phyloP scores from a whole-genome alignment of 2,113 vertebrate species.

The Oncorhynchus mykiss region DNA sequence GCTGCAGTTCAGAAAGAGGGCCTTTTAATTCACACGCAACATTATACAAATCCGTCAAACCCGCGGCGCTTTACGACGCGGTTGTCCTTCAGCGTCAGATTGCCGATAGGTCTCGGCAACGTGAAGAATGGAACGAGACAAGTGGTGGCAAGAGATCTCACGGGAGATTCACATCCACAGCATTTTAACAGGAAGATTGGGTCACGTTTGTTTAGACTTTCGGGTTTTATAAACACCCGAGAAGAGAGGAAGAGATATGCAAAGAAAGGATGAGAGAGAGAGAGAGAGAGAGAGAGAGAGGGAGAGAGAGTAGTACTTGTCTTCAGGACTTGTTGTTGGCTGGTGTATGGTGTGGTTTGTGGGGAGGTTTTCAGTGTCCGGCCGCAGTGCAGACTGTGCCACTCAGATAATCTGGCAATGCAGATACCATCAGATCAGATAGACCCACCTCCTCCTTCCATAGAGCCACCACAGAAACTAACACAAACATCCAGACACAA shows the following conservation, averaged over 20 bases:
- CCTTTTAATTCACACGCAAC: slow-evolving; percentile 24
- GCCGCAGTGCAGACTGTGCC: too few relatives aligned
- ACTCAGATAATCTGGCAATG: too few relatives aligned
- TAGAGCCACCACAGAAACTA: too few relatives aligned
- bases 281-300: background rate
- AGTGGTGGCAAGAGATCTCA: slow-evolving; percentile 2
- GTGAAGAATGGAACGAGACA: background rate
- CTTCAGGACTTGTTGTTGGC: background rate
- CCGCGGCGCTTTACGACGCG: slow-evolving; percentile 23
- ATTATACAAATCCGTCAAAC: slow-evolving; percentile 9
- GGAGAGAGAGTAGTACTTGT: background rate
- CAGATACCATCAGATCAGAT: too few relatives aligned
- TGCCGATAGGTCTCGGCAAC: slow-evolving; percentile 9
- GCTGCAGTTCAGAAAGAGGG: slow-evolving; percentile 23
- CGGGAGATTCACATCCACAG: too few relatives aligned
- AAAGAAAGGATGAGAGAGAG: background rate
- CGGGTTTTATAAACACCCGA: background rate
- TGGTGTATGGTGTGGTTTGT: background rate
- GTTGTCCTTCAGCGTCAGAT: slow-evolving; percentile 33
- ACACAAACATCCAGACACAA: too few relatives aligned
- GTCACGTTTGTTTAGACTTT: background rate
- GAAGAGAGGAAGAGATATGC: background rate
- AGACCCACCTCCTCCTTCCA: too few relatives aligned
- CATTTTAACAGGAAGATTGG: background rate
- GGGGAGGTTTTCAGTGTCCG: too few relatives aligned